Conservation (phyloP, 1,140 invertebrate species). For the Aphis gossypii region DNA sequence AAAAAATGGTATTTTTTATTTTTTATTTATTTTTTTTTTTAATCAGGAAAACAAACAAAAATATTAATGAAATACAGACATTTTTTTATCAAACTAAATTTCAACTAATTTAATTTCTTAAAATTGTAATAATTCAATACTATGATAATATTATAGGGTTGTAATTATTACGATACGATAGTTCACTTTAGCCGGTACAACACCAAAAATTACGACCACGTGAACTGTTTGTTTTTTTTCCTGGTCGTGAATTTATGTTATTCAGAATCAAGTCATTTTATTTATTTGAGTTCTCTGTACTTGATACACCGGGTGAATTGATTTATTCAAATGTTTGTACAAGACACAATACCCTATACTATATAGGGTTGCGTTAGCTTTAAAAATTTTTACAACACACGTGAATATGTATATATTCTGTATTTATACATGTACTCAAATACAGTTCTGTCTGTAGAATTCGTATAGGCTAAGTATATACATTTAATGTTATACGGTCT, state of each 20-base stretch:
- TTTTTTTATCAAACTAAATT: no score
- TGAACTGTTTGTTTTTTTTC: not conserved
- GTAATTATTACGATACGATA: not conserved
- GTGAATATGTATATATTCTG: not conserved
- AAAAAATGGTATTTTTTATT: no score
- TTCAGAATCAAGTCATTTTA: not conserved
- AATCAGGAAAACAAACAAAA: no score
- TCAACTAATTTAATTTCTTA: no score
- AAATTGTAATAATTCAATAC: no score
- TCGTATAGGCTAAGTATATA: not conserved
- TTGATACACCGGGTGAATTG: not conserved
- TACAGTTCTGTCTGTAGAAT: not conserved
- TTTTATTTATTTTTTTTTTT: no score
- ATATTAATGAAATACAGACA: no score
- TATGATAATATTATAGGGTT: no score
- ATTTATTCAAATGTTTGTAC: not conserved
- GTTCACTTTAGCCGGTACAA: not conserved
- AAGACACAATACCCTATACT: not conserved
- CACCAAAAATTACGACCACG: not conserved
- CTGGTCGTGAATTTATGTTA: not conserved
- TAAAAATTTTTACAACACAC: not conserved
- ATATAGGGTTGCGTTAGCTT: not conserved
- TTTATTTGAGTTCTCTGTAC: not conserved
- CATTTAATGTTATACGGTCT: not conserved
- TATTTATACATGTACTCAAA: not conserved